Percentiles rank a stretch among this genome's conserved stretches.
phyloP scores from a whole-genome alignment of 2,797 vertebrate species.

The Enteromius fasciolatus region DNA sequence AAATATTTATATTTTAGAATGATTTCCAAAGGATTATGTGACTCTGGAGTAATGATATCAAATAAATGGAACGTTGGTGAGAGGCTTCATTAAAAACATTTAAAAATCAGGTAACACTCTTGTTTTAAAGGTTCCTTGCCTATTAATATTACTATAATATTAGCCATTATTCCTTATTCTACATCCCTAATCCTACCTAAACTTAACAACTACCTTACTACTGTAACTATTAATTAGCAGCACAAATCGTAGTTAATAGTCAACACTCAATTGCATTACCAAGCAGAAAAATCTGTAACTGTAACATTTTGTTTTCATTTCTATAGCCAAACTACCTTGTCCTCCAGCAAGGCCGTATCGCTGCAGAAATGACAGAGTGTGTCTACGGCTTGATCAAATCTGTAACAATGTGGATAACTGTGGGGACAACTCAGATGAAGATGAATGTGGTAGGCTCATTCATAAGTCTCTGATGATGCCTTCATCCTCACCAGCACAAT shows the following conservation, averaged over 20 bases:
- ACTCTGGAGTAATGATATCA: neutral
- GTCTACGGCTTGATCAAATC: conserved; percentile 86
- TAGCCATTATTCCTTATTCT: too few species aligned
- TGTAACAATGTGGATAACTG: conserved; percentile 95
- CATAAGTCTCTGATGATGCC: conserved; percentile 17
- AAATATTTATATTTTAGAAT: neutral
- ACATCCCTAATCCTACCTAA: too few species aligned
- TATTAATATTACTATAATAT: too few species aligned
- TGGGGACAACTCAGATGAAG: conserved; percentile 95
- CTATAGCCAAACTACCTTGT: conserved; percentile 87
- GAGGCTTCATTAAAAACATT: neutral
- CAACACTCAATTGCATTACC: neutral
- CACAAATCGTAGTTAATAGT: too few species aligned
- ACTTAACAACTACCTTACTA: too few species aligned
- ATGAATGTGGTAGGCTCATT: conserved; percentile 84
- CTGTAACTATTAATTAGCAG: too few species aligned
- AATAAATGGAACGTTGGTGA: neutral
- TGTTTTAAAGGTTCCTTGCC: too few species aligned
- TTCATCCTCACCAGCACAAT: conserved; percentile 34
- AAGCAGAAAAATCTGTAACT: neutral
- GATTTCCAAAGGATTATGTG: neutral
- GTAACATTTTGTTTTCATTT: conserved; percentile 29
- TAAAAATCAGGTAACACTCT: neutral
- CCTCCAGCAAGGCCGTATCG: conserved; percentile 89
- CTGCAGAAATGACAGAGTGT: conserved; percentile 92